phyloP scores from a whole-genome alignment of 2,888 invertebrate genomes.

The Morpho achilles region DNA sequence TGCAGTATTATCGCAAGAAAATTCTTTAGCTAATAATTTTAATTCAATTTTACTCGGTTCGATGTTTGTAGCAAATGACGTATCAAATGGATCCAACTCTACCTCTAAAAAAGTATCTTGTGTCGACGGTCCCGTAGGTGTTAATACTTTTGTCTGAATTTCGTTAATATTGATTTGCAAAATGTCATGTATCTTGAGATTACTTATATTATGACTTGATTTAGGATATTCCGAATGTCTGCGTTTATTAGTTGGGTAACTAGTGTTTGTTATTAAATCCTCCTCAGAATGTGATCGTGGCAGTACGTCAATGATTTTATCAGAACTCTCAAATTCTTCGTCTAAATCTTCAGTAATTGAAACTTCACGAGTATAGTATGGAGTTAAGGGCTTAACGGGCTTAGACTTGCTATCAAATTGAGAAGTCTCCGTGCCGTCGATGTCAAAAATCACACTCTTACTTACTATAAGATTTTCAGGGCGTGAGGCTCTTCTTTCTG shows the following conservation, averaged over 20 bases:
- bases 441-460: constrained; percentile 76
- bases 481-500: constrained; percentile 80
- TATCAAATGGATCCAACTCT: constrained; percentile 91
- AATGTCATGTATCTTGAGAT: constrained; percentile 53
- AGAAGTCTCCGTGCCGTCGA: constrained; percentile 53
- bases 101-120: constrained; percentile 46
- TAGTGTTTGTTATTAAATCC: constrained; percentile 78
- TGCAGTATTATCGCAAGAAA: constrained; percentile 76
- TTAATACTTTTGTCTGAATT: constrained; percentile 82
- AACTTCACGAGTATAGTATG: constrained; percentile 85
- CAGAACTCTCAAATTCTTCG: constrained; percentile 81
- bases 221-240: constrained; percentile 75
- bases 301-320: constrained; percentile 80
- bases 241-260: constrained; percentile 51
- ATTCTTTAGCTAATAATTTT: constrained; percentile 86
- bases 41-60: constrained; percentile 89
- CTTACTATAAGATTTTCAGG: constrained; percentile 78
- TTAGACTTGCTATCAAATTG: constrained; percentile 82
- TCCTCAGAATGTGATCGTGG: constrained; percentile 82
- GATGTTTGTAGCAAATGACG: constrained; percentile 88
- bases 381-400: constrained; percentile 86
- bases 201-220: constrained; percentile 37
- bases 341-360: constrained; percentile 76
- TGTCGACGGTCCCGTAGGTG: constrained; percentile 67
- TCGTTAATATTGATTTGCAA: constrained; percentile 51